A percentile compares a stretch with the other conserved stretches of the same genome.
These are phyloP conservation scores for Atherix ibis DNA, from an alignment of 2,888 invertebrate species.

Conservation along the genomic window DNA sequence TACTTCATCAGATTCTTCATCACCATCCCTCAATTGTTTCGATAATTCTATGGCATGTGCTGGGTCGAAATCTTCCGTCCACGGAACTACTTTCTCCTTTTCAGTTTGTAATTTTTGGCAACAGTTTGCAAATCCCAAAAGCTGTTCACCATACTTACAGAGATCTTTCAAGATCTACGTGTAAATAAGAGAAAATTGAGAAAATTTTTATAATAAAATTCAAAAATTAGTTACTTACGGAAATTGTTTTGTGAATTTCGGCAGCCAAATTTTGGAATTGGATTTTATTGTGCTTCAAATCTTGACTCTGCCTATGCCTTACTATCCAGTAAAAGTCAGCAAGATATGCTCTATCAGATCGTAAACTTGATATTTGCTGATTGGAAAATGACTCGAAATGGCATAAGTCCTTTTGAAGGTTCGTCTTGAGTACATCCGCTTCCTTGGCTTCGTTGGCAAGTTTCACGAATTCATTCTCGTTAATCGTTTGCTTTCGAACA, in stretches of 20 bases:
- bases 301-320: conserved; percentile 17
- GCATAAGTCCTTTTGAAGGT: conserved; percentile 12
- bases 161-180: conserved; percentile 16
- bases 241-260: conserved; percentile 18
- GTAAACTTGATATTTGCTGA: too few relatives aligned
- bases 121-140: conserved; percentile 20
- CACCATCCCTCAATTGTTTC: too few relatives aligned
- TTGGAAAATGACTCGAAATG: too few relatives aligned
- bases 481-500: not conserved
- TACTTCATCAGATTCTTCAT: too few relatives aligned
- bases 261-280: conserved; percentile 20
- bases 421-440: conserved; percentile 15
- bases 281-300: conserved; percentile 17
- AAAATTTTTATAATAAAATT: not conserved
- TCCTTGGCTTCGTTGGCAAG: conserved; percentile 22
- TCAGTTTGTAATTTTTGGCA: conserved; percentile 27
- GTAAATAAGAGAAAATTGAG: not conserved
- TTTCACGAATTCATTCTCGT: conserved; percentile 1
- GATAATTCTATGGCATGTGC: too few relatives aligned
- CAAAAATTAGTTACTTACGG: conserved; percentile 15
- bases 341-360: conserved; percentile 22
- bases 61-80: conserved; percentile 7
- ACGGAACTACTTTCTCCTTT: conserved; percentile 23
- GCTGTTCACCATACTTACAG: conserved; percentile 21
- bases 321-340: conserved; percentile 19